Evolutionary conservation across 2,888 invertebrate genomes (phyloP).

Genomic region (Epirrita christyi): DNA sequence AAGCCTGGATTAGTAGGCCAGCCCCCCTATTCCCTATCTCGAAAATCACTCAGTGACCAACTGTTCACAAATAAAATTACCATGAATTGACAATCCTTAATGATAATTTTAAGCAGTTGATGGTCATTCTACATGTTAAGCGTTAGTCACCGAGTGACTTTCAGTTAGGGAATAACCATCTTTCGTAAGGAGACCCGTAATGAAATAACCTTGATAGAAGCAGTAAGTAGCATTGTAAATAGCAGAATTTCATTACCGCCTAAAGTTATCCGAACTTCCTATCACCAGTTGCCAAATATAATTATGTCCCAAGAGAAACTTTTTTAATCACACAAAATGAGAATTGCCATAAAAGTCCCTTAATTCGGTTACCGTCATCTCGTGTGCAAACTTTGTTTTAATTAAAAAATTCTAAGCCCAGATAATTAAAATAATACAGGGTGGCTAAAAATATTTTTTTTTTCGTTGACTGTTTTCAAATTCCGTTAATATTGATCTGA

Average conservation of each 20-base stretch:
- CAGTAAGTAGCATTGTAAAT: no score
- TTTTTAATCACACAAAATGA: slow-evolving; percentile 42
- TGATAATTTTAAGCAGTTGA: no score
- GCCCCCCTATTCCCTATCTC: no score
- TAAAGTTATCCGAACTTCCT: slow-evolving; percentile 17
- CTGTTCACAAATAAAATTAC: no score
- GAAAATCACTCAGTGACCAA: no score
- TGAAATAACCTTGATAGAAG: no score
- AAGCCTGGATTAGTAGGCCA: no score
- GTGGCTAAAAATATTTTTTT: slow-evolving; percentile 4
- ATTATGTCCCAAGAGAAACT: slow-evolving; percentile 38
- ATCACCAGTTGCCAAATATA: slow-evolving; percentile 38
- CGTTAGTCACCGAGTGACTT: no score
- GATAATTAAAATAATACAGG: slow-evolving; percentile 40
- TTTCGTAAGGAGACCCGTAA: no score
- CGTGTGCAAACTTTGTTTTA: slow-evolving; percentile 41
- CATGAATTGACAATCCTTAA: no score
- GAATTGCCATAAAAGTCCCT: slow-evolving; percentile 35
- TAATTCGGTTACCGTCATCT: slow-evolving; percentile 37
- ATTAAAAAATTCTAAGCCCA: slow-evolving; percentile 43
- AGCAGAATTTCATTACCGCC: slow-evolving; percentile 10
- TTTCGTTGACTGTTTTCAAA: neutral
- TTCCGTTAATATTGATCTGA: neutral
- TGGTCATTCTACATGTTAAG: no score
- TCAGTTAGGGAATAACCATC: no score